Base-by-base conservation (phyloP, 35 echinoderm and acorn worm species). In the Eucidaris tribuloides region DNA sequence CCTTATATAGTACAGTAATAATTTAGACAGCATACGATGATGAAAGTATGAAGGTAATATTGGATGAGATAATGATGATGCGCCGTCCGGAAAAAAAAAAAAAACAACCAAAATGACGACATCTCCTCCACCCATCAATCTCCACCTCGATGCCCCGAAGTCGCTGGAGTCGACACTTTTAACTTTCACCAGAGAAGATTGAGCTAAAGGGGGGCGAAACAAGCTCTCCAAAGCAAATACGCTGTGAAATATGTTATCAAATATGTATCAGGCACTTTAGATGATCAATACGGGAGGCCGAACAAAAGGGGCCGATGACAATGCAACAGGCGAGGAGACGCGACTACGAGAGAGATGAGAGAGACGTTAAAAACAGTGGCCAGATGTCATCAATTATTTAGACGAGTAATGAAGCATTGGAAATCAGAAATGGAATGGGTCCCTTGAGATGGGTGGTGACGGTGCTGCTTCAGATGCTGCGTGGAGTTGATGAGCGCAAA, bases 331-430 rank as follows among this genome's bases (percentile, higher is more conserved):
- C 48, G 44, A 74, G 41, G 44, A 40, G 48, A 74, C 35, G 23
- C 14, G 36, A 25, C 24, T 38, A 25, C 22, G 36, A 41, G 68
- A 74, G 7, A n/a, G 66, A 72, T 32, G 40, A 72, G 66, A 40
- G 48, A 52, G 48, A 52, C 9, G 48, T 9, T 11, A 11, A n/a
- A 9, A n/a, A 52, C 64, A 68, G 64, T 7, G 23, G 68, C 68
- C 38, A 74, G 68, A 74, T 74, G 68, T 74, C 68, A 74, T 74
- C 68, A 74, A 74, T 74, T 74, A 74, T 74, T 74, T 74, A 74
- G 68, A 40, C 11, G 68, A 74, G 40, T 44, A 74, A 74, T 74
- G 68, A 74, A 74, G 68, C 68, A 44, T 74, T 74, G 28, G 68
- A 74, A 64, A 74, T 42, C 44, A 40, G 44, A 40, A 74, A 74